These are phyloP conservation scores for Bryconaethiops microstoma DNA, from an alignment of 2,797 vertebrate genomes.

Conservation along the genomic window DNA sequence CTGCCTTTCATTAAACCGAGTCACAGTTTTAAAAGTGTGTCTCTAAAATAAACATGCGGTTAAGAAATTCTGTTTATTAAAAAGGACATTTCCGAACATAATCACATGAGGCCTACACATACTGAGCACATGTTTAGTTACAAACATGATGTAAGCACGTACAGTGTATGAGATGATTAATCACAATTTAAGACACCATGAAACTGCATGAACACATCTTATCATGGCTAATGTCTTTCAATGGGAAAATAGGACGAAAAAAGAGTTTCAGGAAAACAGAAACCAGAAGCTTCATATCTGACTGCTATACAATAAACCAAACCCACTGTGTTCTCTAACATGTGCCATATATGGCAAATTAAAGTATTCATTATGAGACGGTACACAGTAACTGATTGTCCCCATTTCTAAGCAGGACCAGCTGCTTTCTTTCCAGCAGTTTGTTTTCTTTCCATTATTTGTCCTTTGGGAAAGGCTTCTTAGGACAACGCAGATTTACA, in stretches of 20 bases:
- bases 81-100: slow-evolving; percentile 31
- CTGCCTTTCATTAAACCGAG: slow-evolving; percentile 45
- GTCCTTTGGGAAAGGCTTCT: background rate
- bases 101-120: slow-evolving; percentile 9
- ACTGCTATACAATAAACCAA: background rate
- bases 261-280: background rate
- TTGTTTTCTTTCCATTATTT: background rate
- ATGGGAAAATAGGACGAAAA: background rate
- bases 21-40: slow-evolving; percentile 33
- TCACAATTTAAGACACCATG: slow-evolving; percentile 1
- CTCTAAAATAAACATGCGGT: slow-evolving; percentile 34
- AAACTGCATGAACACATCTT: background rate
- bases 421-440: background rate
- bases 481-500: background rate
- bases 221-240: slow-evolving; percentile 19
- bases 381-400: background rate
- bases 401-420: background rate
- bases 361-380: background rate
- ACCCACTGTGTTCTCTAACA: slow-evolving; percentile 24
- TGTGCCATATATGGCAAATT: slow-evolving; percentile 1
- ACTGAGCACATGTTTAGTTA: slow-evolving; percentile 24
- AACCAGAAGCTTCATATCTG: background rate
- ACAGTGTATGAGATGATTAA: slow-evolving; percentile 19
- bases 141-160: slow-evolving; percentile 31
- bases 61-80: slow-evolving; percentile 21